These are phyloP conservation scores for Leucoptera coffeella DNA, from an alignment of 2,888 invertebrate species.

Conservation along the genomic window DNA sequence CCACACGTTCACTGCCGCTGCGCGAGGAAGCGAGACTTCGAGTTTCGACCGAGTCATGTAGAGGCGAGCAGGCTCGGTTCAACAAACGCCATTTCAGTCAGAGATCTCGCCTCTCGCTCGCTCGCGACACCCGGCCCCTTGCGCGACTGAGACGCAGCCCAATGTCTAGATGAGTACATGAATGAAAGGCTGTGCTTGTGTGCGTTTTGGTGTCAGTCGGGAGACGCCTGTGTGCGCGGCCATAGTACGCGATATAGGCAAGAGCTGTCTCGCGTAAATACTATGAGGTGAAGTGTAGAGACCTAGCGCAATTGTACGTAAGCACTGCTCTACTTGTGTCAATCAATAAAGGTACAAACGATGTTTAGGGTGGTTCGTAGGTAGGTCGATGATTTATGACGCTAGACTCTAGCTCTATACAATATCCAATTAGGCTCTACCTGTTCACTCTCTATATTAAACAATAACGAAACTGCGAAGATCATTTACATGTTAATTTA, in stretches of 20 bases:
- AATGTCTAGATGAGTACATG: constrained; percentile 46
- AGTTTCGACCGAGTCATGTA: constrained; percentile 11
- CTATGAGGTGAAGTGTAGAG: constrained; percentile 12
- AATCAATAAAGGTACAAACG: too few species aligned
- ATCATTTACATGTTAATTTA: too few species aligned
- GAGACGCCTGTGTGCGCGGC: too few species aligned
- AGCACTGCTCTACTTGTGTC: too few species aligned
- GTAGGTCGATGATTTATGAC: too few species aligned
- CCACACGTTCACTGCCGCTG: constrained; percentile 42
- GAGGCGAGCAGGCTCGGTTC: constrained; percentile 33
- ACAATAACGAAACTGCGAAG: too few species aligned
- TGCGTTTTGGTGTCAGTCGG: constrained; percentile 20
- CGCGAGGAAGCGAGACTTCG: constrained; percentile 42
- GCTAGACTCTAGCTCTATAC: too few species aligned
- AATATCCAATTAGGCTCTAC: too few species aligned
- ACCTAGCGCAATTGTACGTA: neutral
- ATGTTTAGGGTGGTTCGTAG: too few species aligned
- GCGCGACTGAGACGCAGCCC: constrained; percentile 37
- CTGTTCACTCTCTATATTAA: too few species aligned
- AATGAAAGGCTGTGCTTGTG: constrained; percentile 35
- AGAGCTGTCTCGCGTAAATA: constrained; percentile 27
- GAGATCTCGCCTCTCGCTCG: constrained; percentile 21
- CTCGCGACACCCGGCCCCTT: constrained; percentile 12
- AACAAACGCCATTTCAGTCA: constrained; percentile 39
- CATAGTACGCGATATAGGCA: constrained; percentile 22